Conservation (phyloP, 2,888 invertebrate species). For the Orgyia antiqua region DNA sequence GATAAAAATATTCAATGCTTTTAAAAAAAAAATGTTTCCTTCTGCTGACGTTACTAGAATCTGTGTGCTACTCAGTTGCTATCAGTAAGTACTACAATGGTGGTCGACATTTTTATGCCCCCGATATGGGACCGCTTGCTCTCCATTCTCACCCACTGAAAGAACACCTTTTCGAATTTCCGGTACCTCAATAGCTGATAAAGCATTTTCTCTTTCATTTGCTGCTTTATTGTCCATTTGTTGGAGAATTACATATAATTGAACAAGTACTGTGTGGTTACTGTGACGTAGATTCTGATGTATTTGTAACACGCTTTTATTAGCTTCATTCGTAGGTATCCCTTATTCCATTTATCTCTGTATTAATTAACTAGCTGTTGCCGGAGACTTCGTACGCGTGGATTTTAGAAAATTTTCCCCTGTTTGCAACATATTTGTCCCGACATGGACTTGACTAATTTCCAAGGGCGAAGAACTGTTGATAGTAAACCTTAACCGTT, state of each 20-base stretch:
- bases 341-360: too few relatives aligned
- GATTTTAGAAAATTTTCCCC: too few relatives aligned
- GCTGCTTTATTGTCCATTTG: slow-evolving; percentile 28
- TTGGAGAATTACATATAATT: slow-evolving; percentile 4
- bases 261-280: too few relatives aligned
- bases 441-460: too few relatives aligned
- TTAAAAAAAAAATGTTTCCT: neutral
- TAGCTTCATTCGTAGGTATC: too few relatives aligned
- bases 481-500: too few relatives aligned
- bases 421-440: too few relatives aligned
- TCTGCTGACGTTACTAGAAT: slow-evolving; percentile 23
- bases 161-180: slow-evolving; percentile 54
- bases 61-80: slow-evolving; percentile 32
- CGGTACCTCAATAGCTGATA: slow-evolving; percentile 41
- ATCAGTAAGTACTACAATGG: slow-evolving; percentile 39
- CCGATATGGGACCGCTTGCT: slow-evolving; percentile 39
- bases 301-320: too few relatives aligned
- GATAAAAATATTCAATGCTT: neutral
- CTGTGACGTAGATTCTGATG: too few relatives aligned
- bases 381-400: too few relatives aligned
- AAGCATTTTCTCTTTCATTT: slow-evolving; percentile 36
- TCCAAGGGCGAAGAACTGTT: too few relatives aligned
- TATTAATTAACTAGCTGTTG: too few relatives aligned
- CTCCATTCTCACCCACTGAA: slow-evolving; percentile 32
- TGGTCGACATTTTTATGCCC: slow-evolving; percentile 45